Evolutionary conservation across 2,888 invertebrate species (phyloP).

Genomic region (Lasioglossum oenotherae): DNA sequence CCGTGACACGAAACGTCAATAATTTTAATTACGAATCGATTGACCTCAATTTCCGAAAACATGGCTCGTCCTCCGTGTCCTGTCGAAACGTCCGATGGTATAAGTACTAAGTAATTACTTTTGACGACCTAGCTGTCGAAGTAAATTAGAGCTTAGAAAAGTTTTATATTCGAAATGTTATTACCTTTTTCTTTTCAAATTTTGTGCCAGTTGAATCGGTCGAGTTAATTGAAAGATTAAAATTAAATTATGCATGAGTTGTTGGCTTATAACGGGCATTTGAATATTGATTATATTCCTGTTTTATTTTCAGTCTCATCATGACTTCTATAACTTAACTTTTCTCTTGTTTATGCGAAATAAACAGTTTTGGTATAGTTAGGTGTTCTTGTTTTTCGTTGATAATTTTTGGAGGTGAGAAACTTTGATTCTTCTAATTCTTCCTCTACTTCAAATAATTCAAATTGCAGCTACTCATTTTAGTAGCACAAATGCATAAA

Average conservation of each 20-base stretch:
- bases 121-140: not conserved
- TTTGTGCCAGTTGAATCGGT: not conserved
- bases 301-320: not conserved
- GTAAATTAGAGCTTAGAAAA: not conserved
- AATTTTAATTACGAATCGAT: slow-evolving; percentile 59
- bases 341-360: not conserved
- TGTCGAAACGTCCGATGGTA: slow-evolving; percentile 12
- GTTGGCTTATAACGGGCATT: not conserved
- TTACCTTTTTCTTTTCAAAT: not conserved
- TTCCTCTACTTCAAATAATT: too few species aligned
- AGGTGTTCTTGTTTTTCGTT: too few species aligned
- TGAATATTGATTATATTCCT: not conserved
- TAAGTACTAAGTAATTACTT: slow-evolving; percentile 25
- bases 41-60: slow-evolving; percentile 52
- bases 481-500: too few species aligned
- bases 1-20: slow-evolving; percentile 49
- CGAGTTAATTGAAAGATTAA: not conserved
- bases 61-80: slow-evolving; percentile 15
- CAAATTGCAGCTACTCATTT: too few species aligned
- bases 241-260: not conserved
- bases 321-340: not conserved
- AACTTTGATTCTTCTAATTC: too few species aligned
- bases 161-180: not conserved
- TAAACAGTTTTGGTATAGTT: not conserved
- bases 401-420: too few species aligned